A percentile compares a stretch with the other conserved stretches of the same genome.
phyloP scores from a whole-genome alignment of 2,797 vertebrate genomes.

The Carcharodon carcharias region DNA sequence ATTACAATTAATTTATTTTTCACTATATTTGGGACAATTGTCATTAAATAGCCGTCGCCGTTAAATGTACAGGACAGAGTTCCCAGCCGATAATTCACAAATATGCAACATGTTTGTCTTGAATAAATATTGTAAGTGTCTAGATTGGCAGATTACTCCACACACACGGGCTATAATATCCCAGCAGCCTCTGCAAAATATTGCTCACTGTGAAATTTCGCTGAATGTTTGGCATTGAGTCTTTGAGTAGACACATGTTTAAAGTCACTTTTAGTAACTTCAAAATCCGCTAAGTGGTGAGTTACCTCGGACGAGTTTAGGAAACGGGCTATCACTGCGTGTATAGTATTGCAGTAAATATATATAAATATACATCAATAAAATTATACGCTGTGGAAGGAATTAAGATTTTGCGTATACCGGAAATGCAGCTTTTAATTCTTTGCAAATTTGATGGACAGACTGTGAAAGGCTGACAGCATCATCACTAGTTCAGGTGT shows the following conservation, averaged over 20 bases:
- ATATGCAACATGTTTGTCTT: no score
- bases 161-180: not conserved
- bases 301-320: not conserved
- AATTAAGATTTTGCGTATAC: not conserved
- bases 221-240: no score
- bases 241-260: not conserved
- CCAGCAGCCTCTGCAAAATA: not conserved
- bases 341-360: not conserved
- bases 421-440: not conserved
- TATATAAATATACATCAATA: not conserved
- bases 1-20: not conserved
- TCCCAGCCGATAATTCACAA: not conserved
- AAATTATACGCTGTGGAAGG: not conserved
- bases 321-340: not conserved
- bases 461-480: not conserved
- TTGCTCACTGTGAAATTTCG: not conserved
- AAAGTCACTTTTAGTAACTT: not conserved
- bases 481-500: slow-evolving; percentile 42
- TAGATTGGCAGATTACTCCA: not conserved
- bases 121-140: not conserved
- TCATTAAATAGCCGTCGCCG: not conserved
- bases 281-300: not conserved
- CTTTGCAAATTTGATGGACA: no score
- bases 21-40: not conserved
- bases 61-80: not conserved